Evolutionary conservation across 1,140 invertebrate genomes (phyloP), one percentile per base, ranked within the genome.

Genomic region (Acromyrmex charruanus): DNA sequence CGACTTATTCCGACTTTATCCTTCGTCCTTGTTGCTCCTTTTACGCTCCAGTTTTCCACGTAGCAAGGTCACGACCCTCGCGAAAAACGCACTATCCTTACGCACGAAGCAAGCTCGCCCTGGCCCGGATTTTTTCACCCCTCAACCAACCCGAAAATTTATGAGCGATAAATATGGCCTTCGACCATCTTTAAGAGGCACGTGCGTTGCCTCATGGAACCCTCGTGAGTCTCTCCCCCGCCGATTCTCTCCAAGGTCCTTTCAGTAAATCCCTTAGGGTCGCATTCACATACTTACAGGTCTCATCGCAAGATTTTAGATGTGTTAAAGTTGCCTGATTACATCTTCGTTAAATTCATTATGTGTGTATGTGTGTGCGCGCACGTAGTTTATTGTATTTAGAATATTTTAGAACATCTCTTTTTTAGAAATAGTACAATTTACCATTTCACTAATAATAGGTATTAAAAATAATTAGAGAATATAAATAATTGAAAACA

Each of bases 61-160:
- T 91, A 89, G 92, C 93, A 94, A 94, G 93, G 93, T 93, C 92
- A 85, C 87, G 89, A 93, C 88, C 88, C 88, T 65, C 72, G 66
- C 63, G 79, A 84, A 87, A 90, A 85, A 86, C 65, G 44, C 39
- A 49, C 80, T 79, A 87, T 79, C 39, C 82, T 85, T 65, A 74
- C 82, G 31, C 39, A 84, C 31, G 58, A 58, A 63, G 39, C 61
- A 77, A 80, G 72, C 72, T 59, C 72, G 44, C 12, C 49, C 59
- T 84, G 59, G 55, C 72, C 61, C 55, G 80, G 65, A 68, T 85
- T 58, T 88, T 90, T 91, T 85, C 66, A 77, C 75, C 90, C 91
- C 92, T 93, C 87, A 87, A 44, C 87, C 89, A 61, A 91, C 85
- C 87, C 88, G 89, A 87, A 91, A 93, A 94, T 94, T 94, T 94